Base-by-base conservation (phyloP, 2,113 vertebrate genomes). In the Prietella phreatophila region DNA sequence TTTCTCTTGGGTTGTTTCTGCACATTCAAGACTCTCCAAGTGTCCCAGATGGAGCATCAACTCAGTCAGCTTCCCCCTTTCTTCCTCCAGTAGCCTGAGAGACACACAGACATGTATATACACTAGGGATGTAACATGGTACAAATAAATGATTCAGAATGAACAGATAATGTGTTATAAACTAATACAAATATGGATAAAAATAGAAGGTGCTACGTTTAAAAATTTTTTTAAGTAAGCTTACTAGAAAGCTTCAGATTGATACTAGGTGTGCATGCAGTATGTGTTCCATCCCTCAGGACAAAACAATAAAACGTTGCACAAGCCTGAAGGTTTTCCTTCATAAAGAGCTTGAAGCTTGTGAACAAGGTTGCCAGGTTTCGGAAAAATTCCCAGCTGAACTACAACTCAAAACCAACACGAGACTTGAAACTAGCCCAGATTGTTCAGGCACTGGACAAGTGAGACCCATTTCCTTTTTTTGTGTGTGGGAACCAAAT, bases 41-140 rank as follows among this genome's bases (percentile, higher is more conserved):
- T 60, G 82, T 25, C 36, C 76, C 22, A 87, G 90, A 47, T 36
- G 71, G 13, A 86, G 61, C 22, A 87, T 50, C 73, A 89, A 75
- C 3, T 88, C 89, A n/a, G 15, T 50, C 22, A 87, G 22, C 55
- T 90, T 91, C 25, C 22, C 71, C 27, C 87, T 85, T 55, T 91
- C 85, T 81, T 90, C 89, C 7, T 88, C 87, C 42, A 91, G 73
- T 50, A 87, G 89, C 47, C 90, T 91, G 85, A 14, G n/a, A 78
- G 14, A 69, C 67, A 61, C 20, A 47, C 27, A 82, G 69, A 78
- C 17, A 53, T 20, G 11, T 63, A 50, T 22, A 86, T 22, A 56
- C 50, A 58, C 30, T 22, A 71, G n/a, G 19, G 13, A 2, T 85
- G 36, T 25, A 33, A 75, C 19, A 25, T 20, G 25, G 15, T 75